A percentile compares a stretch with the other conserved stretches of the same genome.
These are phyloP conservation scores for Oligia fasciuncula DNA, from an alignment of 2,888 invertebrate species.

Conservation along the genomic window DNA sequence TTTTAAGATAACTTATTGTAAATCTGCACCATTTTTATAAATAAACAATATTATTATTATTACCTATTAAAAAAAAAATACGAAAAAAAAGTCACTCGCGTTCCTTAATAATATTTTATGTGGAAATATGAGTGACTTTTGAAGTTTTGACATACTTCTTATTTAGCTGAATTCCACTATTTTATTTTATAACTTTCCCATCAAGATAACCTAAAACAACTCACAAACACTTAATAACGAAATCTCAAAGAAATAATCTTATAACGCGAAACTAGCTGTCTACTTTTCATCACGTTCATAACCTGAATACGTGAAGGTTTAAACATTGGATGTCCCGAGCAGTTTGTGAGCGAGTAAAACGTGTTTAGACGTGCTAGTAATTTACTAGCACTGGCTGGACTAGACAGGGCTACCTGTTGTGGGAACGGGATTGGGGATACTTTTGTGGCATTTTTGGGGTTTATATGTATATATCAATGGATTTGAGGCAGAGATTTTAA, in stretches of 20 bases:
- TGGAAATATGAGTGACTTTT: too few relatives aligned
- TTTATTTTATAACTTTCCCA: not conserved
- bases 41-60: too few relatives aligned
- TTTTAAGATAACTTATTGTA: too few relatives aligned
- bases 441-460: not conserved
- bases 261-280: slow-evolving; percentile 30
- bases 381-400: slow-evolving; percentile 34
- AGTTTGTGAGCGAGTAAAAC: slow-evolving; percentile 47
- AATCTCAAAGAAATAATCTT: slow-evolving; percentile 27
- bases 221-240: not conserved
- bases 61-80: too few relatives aligned
- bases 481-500: not conserved
- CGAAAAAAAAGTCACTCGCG: too few relatives aligned
- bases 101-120: too few relatives aligned
- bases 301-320: slow-evolving; percentile 55
- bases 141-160: too few relatives aligned
- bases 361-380: slow-evolving; percentile 46
- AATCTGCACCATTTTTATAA: too few relatives aligned
- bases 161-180: not conserved
- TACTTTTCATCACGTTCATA: slow-evolving; percentile 49
- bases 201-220: slow-evolving; percentile 1
- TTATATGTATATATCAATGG: too few relatives aligned
- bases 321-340: slow-evolving; percentile 47
- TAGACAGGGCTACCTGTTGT: slow-evolving; percentile 28
- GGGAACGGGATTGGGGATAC: not conserved